Evolutionary conservation across 1,140 invertebrate genomes (phyloP).

Genomic region (Panagrolaimus sp.): DNA sequence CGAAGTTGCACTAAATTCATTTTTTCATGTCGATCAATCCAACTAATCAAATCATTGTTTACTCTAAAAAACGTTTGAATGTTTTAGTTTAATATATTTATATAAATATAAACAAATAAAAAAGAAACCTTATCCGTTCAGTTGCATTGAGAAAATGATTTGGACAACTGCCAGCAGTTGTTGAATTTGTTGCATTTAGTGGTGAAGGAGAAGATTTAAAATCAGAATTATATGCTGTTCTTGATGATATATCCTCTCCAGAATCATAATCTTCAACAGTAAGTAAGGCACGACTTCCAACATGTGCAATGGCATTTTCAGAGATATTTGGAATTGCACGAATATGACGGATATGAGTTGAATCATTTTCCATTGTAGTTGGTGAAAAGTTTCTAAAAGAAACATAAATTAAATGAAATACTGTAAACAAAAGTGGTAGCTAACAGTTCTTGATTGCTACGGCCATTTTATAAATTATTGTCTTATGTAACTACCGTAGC

Average conservation of each 20-base stretch:
- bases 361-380: conserved; percentile 1
- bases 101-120: not conserved
- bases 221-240: not conserved
- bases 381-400: not conserved
- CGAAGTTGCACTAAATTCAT: conserved; percentile 40
- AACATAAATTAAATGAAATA: conserved; percentile 4
- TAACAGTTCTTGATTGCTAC: not conserved
- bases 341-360: not conserved
- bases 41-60: conserved; percentile 31
- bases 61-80: conserved; percentile 22
- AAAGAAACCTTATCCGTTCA: conserved; percentile 21
- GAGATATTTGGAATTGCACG: conserved; percentile 13
- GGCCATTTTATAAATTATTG: too few relatives aligned
- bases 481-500: too few relatives aligned
- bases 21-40: conserved; percentile 39
- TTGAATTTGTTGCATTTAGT: not conserved
- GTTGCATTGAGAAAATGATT: conserved; percentile 20
- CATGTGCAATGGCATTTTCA: conserved; percentile 18
- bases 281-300: conserved; percentile 20
- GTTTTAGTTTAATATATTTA: not conserved
- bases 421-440: too few relatives aligned
- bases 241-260: not conserved
- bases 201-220: not conserved
- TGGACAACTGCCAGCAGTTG: conserved; percentile 11
- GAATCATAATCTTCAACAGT: conserved; percentile 22